These are phyloP conservation scores for Helicolenus hilgendorfi DNA, from an alignment of 2,797 vertebrate species.

Conservation along the genomic window DNA sequence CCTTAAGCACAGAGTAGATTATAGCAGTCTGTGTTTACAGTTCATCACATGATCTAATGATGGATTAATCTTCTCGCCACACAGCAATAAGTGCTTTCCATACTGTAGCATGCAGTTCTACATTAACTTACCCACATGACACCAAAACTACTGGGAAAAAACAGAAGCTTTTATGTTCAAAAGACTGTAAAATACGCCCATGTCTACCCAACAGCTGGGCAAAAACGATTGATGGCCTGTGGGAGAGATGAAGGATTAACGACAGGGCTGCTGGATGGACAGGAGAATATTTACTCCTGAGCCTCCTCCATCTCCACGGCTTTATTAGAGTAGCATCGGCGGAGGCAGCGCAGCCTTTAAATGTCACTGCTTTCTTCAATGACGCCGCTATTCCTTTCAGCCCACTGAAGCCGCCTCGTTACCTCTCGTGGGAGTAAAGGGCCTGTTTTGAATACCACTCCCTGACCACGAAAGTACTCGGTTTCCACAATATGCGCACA, in stretches of 20 bases:
- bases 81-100: background rate
- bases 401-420: constrained; percentile 51
- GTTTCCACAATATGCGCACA: constrained; percentile 14
- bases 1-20: constrained; percentile 22
- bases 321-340: constrained; percentile 64
- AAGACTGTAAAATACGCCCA: background rate
- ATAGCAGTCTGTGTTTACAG: constrained; percentile 48
- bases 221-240: constrained; percentile 28
- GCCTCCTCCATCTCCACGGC: constrained; percentile 47
- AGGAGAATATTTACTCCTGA: constrained; percentile 70
- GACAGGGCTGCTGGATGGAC: constrained; percentile 21
- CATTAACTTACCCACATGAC: constrained; percentile 8
- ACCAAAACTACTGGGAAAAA: background rate
- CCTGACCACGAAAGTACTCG: constrained; percentile 34
- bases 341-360: constrained; percentile 59
- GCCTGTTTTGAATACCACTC: constrained; percentile 73
- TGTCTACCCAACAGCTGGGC: background rate
- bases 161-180: background rate
- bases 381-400: constrained; percentile 58
- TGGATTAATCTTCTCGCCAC: constrained; percentile 38
- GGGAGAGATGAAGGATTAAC: constrained; percentile 66
- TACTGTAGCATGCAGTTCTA: background rate
- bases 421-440: constrained; percentile 58
- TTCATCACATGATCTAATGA: constrained; percentile 51
- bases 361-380: constrained; percentile 80